Evolutionary conservation across 1,140 invertebrate genomes (phyloP), one percentile per base, ranked within the genome.

Genomic region (Drosophila tropicalis): DNA sequence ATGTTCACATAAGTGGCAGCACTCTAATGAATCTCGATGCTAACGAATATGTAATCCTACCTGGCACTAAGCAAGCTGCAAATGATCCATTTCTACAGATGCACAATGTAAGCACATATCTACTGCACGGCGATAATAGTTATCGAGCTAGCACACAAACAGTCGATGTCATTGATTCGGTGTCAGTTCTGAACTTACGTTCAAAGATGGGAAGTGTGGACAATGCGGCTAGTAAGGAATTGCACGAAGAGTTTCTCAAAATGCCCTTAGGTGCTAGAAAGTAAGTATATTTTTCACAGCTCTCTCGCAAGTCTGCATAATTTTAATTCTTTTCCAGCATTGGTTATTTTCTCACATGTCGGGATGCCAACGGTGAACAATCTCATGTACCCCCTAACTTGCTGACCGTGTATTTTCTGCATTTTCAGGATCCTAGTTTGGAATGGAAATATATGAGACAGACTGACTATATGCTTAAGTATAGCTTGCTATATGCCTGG

Each of bases 1-100:
- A 95, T 91, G 95, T 98, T 19, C 97, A 98, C 85, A 94, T 98
- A 12, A 97, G 96, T 3, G 94, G 95, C 73, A 94, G 95, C 86
- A 97, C 97, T 0, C 93, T 96, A 70, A 94, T 96, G 74, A 92
- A 96, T 56, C 90, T 98, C 1, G 73, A 92, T 9, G 92, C 93
- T 1, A 1, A 17, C 17, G 92, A 93, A 19, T 93, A 94, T 64
- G 86, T 82, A 1, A 62, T 81, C 6, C 40, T 70, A 82, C 93
- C 68, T 73, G 93, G 80, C 95, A 97, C 91, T 92, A 94, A 73
- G 95, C 94, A 93, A 64, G 94, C 93, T 19, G 86, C 94, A 67
- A 94, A 93, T 22, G 94, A 96, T 87, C 93, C 94, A 2, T 93
- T 95, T 51, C 92, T 97, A 22, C 92, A 91, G 5, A 94, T 96